phyloP scores from a whole-genome alignment of 2,797 vertebrate genomes.

The Macropus fuliginosus region DNA sequence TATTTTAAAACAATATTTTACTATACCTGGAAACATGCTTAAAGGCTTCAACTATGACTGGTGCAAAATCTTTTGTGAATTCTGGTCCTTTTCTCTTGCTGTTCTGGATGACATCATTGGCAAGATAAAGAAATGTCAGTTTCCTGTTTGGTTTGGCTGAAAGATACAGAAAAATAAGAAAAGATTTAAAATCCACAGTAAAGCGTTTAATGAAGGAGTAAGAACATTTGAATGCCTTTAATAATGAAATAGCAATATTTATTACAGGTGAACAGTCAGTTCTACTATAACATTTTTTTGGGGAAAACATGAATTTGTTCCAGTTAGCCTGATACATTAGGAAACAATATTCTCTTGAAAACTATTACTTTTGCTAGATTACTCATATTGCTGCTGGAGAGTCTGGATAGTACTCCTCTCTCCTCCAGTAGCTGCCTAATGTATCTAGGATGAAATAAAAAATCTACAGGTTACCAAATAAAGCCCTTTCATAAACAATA shows the following conservation, averaged over 20 bases:
- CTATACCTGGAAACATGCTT: conserved; percentile 96
- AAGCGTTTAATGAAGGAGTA: neutral
- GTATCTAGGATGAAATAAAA: neutral
- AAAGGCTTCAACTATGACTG: conserved; percentile 97
- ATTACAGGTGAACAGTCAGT: neutral
- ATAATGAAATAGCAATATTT: neutral
- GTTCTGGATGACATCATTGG: conserved; percentile 99
- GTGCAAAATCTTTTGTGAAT: conserved; percentile 98
- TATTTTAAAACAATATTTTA: conserved; percentile 56
- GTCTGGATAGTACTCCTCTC: neutral
- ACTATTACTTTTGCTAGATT: neutral
- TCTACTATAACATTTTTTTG: neutral
- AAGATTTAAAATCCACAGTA: conserved; percentile 47
- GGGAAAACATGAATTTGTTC: neutral
- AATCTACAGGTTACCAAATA: neutral
- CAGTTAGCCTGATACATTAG: neutral
- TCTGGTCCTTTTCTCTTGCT: conserved; percentile 99
- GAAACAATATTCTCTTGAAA: neutral
- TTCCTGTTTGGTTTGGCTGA: conserved; percentile 95
- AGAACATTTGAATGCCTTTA: neutral
- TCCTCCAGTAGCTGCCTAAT: neutral
- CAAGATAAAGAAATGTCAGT: conserved; percentile 98
- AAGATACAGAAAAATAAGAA: conserved; percentile 56
- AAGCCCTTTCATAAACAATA: neutral
- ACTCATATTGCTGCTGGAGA: neutral